phyloP scores from a whole-genome alignment of 2,888 invertebrate genomes.

The Orthonychiurus folsomi region DNA sequence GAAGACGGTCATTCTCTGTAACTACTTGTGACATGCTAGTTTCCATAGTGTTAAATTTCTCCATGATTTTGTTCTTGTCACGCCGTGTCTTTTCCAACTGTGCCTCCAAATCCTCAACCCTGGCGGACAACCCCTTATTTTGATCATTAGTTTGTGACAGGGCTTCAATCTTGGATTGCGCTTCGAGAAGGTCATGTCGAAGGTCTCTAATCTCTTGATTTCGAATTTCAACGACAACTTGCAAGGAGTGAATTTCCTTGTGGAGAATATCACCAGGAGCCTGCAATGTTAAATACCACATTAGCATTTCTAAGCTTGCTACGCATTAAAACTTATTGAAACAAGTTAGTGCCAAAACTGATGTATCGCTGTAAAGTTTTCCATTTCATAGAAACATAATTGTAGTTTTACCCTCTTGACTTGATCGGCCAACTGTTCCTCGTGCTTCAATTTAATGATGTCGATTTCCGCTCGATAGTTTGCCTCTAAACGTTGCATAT shows the following conservation, averaged over 20 bases:
- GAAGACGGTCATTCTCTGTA: conserved; percentile 5
- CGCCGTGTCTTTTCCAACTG: conserved; percentile 32
- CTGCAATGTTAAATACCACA: too few species aligned
- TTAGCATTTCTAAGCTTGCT: too few species aligned
- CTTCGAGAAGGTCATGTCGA: conserved; percentile 43
- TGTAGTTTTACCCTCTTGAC: not conserved
- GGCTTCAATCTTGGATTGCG: conserved; percentile 27
- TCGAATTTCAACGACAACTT: conserved; percentile 78
- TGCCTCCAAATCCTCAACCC: conserved; percentile 37
- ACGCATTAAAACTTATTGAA: too few species aligned
- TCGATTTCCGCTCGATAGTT: not conserved
- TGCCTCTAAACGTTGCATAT: not conserved
- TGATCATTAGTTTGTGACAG: conserved; percentile 29
- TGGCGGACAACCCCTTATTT: conserved; percentile 26
- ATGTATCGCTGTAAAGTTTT: too few species aligned
- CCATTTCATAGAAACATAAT: not conserved
- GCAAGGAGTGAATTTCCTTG: conserved; percentile 70
- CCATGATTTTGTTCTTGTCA: conserved; percentile 31
- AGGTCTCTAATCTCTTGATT: conserved; percentile 75
- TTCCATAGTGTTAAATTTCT: conserved; percentile 13
- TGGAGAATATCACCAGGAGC: conserved; percentile 46
- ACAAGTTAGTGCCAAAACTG: too few species aligned
- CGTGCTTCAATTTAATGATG: not conserved
- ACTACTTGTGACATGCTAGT: conserved; percentile 6
- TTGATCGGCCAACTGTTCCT: not conserved